A percentile compares a stretch with the other conserved stretches of the same genome.
phyloP scores from a whole-genome alignment of 1,140 invertebrate genomes.

The Sarcophaga bullata region DNA sequence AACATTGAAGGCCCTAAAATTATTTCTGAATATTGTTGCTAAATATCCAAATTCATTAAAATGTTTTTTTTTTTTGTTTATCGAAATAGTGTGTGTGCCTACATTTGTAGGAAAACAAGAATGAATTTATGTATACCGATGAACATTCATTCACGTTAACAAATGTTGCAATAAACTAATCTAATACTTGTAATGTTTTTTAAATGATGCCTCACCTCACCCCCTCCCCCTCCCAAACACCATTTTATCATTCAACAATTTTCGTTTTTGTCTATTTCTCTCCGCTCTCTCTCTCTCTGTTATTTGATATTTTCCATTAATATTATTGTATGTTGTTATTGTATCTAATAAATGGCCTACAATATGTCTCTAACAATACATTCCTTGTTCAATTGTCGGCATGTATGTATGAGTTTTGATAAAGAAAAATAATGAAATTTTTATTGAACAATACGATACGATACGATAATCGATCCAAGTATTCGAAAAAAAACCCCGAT shows the following conservation, averaged over 20 bases:
- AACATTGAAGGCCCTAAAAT: no score
- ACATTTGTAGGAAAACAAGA: not conserved
- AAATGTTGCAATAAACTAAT: conserved; percentile 19
- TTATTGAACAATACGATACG: not conserved
- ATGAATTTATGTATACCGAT: conserved; percentile 10
- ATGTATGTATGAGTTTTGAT: not conserved
- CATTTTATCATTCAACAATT: no score
- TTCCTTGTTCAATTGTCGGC: not conserved
- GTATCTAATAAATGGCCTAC: not conserved
- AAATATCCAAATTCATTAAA: no score
- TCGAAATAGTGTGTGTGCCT: no score
- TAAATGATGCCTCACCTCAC: not conserved
- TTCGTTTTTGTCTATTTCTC: no score
- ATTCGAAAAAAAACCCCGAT: not conserved
- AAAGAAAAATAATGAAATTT: not conserved
- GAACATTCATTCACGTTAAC: not conserved
- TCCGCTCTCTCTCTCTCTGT: not conserved
- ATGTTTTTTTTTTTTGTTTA: no score
- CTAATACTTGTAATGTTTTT: not conserved
- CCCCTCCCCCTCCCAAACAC: not conserved
- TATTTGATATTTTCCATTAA: not conserved
- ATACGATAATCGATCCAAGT: not conserved
- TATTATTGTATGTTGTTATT: not conserved
- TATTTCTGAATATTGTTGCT: no score
- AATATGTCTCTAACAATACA: not conserved